Conservation (phyloP, 2,888 invertebrate genomes). For the Caenorhabditis japonica region DNA sequence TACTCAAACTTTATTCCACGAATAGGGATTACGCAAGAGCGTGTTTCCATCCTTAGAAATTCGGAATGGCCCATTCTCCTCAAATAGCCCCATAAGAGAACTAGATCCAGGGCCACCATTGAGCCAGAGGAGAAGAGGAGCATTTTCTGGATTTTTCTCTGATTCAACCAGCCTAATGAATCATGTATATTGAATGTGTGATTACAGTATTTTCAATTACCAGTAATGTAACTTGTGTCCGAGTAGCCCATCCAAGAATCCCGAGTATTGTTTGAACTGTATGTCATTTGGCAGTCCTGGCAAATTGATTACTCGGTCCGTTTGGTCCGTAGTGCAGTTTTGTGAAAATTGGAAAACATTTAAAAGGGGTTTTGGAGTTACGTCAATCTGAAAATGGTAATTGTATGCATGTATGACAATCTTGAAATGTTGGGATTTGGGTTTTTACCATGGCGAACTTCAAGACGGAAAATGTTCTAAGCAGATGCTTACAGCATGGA, state of each 20-base stretch:
- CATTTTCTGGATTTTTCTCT: constrained; percentile 52
- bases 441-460: background rate
- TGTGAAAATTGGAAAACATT: background rate
- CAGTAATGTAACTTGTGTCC: constrained; percentile 78
- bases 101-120: constrained; percentile 78
- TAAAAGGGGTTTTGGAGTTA: constrained; percentile 45
- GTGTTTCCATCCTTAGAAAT: constrained; percentile 64
- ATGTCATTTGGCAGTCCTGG: constrained; percentile 51
- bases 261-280: constrained; percentile 56
- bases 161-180: constrained; percentile 58
- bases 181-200: too few species aligned
- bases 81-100: constrained; percentile 78
- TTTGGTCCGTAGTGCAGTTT: constrained; percentile 18
- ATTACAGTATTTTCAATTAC: constrained; percentile 70
- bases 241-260: constrained; percentile 72
- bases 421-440: background rate
- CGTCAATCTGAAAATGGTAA: constrained; percentile 34
- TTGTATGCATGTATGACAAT: background rate
- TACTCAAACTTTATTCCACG: constrained; percentile 70
- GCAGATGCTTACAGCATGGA: too few species aligned
- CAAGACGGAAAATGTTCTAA: background rate
- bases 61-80: constrained; percentile 79
- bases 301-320: constrained; percentile 52
- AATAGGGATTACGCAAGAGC: constrained; percentile 61
- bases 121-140: constrained; percentile 65